Conservation (phyloP, 2,797 vertebrate species). For the Schizothorax lantsangensis region DNA sequence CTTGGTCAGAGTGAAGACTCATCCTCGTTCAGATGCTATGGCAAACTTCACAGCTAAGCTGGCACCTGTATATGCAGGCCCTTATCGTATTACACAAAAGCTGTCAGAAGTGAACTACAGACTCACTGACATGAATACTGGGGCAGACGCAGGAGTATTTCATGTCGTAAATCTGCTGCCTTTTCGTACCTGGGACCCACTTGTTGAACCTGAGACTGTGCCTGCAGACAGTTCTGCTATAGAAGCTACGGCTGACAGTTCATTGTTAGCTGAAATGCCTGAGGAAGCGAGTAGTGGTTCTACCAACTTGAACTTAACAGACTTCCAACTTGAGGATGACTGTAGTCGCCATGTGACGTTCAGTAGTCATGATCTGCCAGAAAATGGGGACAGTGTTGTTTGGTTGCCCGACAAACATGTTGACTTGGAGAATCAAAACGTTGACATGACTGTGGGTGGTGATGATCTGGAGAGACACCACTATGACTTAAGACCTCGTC, state of each 20-base stretch:
- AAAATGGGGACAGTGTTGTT: not conserved
- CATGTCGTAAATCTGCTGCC: not conserved
- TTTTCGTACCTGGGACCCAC: constrained; percentile 8
- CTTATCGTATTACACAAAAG: not conserved
- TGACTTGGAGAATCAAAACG: not conserved
- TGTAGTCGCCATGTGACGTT: too few relatives aligned
- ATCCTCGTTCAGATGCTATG: constrained; percentile 10
- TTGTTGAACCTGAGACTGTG: not conserved
- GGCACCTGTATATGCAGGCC: not conserved
- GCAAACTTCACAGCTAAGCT: constrained; percentile 13
- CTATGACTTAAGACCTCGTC: not conserved
- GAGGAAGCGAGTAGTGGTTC: too few relatives aligned
- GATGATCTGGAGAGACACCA: not conserved
- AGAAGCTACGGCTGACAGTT: not conserved
- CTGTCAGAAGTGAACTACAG: not conserved
- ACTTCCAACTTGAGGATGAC: too few relatives aligned
- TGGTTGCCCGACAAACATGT: not conserved
- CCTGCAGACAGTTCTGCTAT: not conserved
- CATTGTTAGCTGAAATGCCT: not conserved
- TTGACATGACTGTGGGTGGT: not conserved
- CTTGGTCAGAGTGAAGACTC: constrained; percentile 4
- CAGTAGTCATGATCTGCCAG: too few relatives aligned
- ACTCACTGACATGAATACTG: too few relatives aligned
- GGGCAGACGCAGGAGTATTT: too few relatives aligned
- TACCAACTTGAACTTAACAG: too few relatives aligned